These are phyloP conservation scores for Crocuta crocuta DNA, from an alignment of 2,113 vertebrate species.

Conservation along the genomic window DNA sequence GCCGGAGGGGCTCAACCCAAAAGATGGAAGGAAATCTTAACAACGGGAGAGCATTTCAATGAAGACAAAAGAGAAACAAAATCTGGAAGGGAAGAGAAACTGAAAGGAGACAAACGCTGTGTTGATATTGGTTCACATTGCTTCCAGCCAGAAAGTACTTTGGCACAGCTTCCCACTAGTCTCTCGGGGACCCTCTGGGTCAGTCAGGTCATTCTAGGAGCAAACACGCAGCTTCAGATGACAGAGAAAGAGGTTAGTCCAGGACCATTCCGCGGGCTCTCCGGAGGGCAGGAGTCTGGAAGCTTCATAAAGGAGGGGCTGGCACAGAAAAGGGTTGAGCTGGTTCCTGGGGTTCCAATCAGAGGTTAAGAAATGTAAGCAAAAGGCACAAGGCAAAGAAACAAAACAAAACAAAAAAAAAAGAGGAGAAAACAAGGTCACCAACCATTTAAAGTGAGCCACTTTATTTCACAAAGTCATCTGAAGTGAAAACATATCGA, in stretches of 20 bases:
- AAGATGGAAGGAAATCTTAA: neutral
- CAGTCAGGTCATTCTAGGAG: neutral
- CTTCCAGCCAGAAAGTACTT: neutral
- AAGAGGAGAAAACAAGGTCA: neutral
- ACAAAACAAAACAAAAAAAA: neutral
- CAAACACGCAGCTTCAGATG: neutral
- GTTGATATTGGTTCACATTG: neutral
- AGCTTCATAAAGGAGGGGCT: neutral
- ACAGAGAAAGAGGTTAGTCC: neutral
- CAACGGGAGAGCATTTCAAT: neutral
- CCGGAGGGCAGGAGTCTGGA: neutral
- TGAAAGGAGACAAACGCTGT: neutral
- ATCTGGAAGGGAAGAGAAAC: neutral
- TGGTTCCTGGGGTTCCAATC: neutral
- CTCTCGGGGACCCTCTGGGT: neutral
- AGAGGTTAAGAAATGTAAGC: constrained; percentile 43
- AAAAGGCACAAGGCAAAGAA: neutral
- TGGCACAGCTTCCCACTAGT: neutral
- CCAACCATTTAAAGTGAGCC: neutral
- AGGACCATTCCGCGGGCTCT: neutral
- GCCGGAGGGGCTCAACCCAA: neutral
- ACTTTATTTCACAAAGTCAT: constrained; percentile 10
- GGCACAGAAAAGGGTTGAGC: neutral
- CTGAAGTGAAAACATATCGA: constrained; percentile 21
- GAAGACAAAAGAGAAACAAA: constrained; percentile 32